Conservation (phyloP, 2,888 invertebrate genomes). For the Microchrysa polita region DNA sequence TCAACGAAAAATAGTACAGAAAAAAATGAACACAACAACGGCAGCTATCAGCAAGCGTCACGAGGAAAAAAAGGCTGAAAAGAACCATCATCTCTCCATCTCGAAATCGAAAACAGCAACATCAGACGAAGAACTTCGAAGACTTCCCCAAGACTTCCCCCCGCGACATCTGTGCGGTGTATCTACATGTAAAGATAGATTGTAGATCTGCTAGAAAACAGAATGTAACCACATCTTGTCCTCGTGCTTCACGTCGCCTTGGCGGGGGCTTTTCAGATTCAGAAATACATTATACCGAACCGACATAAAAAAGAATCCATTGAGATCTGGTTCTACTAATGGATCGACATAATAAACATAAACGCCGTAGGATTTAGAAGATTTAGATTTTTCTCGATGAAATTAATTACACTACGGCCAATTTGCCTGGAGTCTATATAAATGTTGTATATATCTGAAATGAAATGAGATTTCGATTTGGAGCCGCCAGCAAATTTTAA, state of each 20-base stretch:
- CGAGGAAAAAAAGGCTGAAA: conserved; percentile 2
- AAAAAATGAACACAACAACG: neutral
- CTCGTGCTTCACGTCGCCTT: neutral
- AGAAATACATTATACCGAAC: no score
- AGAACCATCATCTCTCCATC: neutral
- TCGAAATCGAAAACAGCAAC: neutral
- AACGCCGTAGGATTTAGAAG: conserved; percentile 4
- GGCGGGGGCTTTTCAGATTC: neutral
- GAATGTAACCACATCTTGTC: neutral
- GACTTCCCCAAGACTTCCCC: no score
- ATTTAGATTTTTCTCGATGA: conserved; percentile 9
- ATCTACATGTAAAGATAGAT: no score
- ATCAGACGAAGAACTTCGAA: neutral
- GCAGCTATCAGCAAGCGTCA: neutral
- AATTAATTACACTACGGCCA: conserved; percentile 28
- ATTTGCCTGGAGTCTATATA: neutral
- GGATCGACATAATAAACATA: conserved; percentile 34
- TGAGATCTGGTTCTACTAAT: conserved; percentile 18
- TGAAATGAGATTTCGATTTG: neutral
- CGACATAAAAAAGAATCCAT: neutral
- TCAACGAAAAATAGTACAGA: neutral
- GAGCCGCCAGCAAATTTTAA: conserved; percentile 19
- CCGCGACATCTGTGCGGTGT: no score
- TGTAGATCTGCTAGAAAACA: neutral
- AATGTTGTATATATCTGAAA: no score